These are phyloP conservation scores for Xiphydria camelus DNA, from an alignment of 2,888 invertebrate genomes.

Conservation along the genomic window DNA sequence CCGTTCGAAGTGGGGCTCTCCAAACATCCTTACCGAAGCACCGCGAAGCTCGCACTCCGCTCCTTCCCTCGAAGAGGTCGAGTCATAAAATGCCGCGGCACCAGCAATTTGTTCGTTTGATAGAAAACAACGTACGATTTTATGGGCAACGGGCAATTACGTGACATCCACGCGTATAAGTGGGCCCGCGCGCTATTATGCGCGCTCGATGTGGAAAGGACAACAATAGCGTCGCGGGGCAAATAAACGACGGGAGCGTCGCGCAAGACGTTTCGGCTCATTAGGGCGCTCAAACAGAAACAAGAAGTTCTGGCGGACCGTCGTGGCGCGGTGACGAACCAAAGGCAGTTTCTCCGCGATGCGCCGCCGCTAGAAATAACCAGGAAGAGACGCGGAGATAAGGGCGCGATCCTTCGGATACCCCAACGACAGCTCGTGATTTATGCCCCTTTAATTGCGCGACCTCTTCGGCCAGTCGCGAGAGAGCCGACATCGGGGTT, in stretches of 20 bases:
- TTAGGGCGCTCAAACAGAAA: constrained; percentile 10
- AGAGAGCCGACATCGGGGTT: not conserved
- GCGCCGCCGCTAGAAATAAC: not conserved
- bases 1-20: no score
- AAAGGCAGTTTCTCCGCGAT: not conserved
- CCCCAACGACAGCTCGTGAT: constrained; percentile 14
- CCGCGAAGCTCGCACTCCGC: no score
- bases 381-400: not conserved
- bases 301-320: not conserved
- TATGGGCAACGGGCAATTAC: no score
- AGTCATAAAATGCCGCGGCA: not conserved
- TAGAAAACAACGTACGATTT: not conserved
- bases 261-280: constrained; percentile 6
- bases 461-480: not conserved
- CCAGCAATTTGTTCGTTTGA: not conserved
- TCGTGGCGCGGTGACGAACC: no score
- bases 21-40: no score
- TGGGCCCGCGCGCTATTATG: no score
- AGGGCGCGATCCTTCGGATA: constrained; percentile 6
- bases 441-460: constrained; percentile 15
- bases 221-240: not conserved
- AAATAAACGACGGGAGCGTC: constrained; percentile 4
- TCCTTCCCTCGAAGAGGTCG: no score
- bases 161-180: no score
- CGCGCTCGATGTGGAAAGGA: no score